Conservation (phyloP, 2,797 vertebrate species). For the Microchirus variegatus region DNA sequence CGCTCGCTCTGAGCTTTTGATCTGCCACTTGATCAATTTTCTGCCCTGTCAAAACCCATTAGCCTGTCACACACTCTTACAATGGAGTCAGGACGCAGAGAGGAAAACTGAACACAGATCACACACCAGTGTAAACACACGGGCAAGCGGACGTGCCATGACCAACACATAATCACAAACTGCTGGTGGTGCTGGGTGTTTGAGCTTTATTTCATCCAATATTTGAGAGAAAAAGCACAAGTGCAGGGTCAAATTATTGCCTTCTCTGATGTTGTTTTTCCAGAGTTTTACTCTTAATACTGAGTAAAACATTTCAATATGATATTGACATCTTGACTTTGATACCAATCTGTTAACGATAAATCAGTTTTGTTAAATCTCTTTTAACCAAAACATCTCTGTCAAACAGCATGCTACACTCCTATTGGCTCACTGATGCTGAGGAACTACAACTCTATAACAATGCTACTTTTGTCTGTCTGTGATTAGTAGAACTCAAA, state of each 20-base stretch:
- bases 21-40: slow-evolving; percentile 72
- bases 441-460: too few relatives aligned
- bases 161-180: slow-evolving; percentile 14
- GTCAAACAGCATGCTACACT: too few relatives aligned
- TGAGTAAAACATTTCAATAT: too few relatives aligned
- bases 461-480: too few relatives aligned
- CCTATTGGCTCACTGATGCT: too few relatives aligned
- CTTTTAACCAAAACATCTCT: too few relatives aligned
- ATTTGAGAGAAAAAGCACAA: neutral
- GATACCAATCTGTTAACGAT: too few relatives aligned
- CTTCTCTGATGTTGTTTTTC: neutral
- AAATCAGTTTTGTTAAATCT: too few relatives aligned
- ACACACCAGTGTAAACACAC: slow-evolving; percentile 47
- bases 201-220: neutral
- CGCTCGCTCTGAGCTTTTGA: slow-evolving; percentile 48
- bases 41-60: slow-evolving; percentile 71
- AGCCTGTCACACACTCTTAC: slow-evolving; percentile 48
- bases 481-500: too few relatives aligned
- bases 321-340: too few relatives aligned
- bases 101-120: slow-evolving; percentile 49
- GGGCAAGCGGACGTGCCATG: slow-evolving; percentile 22
- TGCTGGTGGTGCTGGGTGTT: neutral
- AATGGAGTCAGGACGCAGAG: slow-evolving; percentile 39
- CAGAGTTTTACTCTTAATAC: neutral
- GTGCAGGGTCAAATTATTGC: neutral